A percentile compares a stretch with the other conserved stretches of the same genome.
Evolutionary conservation across 2,113 vertebrate species (phyloP).

Genomic region (Cinclus mexicanus): DNA sequence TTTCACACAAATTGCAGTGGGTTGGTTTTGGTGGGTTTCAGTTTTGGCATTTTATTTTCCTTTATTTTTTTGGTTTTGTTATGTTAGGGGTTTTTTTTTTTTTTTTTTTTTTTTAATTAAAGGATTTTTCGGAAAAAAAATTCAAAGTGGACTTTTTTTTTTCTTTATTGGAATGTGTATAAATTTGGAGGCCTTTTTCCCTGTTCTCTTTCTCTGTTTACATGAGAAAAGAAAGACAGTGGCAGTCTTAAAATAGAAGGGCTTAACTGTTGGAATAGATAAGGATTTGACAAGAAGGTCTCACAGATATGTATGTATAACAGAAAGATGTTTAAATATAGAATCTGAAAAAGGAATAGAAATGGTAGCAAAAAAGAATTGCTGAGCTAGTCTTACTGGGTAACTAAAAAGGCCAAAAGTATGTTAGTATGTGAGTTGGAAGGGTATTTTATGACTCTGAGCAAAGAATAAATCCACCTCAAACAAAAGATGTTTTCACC

Average conservation of each 20-base stretch:
- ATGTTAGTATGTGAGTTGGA: no score
- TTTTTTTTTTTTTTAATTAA: not conserved
- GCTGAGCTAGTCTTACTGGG: no score
- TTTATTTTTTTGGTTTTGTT: not conserved
- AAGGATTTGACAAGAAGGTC: no score
- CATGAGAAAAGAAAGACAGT: not conserved
- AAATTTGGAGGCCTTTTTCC: not conserved
- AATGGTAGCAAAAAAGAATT: no score
- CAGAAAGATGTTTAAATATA: no score
- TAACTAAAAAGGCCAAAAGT: no score
- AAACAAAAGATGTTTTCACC: no score
- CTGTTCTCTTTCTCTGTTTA: not conserved
- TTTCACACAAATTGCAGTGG: not conserved
- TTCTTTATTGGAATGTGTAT: not conserved
- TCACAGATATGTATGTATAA: no score
- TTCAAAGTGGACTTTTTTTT: not conserved
- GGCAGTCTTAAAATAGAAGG: not conserved
- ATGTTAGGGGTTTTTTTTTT: not conserved
- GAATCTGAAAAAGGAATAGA: no score
- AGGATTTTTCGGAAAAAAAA: not conserved
- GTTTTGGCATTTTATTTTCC: accelerated
- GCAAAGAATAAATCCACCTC: no score
- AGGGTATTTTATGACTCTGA: no score
- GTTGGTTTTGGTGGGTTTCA: not conserved
- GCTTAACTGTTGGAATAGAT: not conserved